Evolutionary conservation across 2,797 vertebrate genomes (phyloP), one percentile per base, ranked within the genome.

Genomic region (Gallinago nigripennis): DNA sequence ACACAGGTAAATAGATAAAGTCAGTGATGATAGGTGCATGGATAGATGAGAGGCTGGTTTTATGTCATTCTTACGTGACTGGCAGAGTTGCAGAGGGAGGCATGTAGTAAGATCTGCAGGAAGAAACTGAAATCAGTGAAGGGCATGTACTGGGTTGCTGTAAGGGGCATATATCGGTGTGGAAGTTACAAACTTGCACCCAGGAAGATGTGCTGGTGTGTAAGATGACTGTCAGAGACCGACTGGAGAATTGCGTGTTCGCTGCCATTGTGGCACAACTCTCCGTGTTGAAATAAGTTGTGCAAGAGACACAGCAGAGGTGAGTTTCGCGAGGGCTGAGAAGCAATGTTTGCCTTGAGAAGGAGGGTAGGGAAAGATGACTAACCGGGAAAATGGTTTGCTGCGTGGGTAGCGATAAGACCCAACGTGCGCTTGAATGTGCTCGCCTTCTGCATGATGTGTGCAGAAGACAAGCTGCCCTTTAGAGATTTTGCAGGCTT

Each of bases 311-410:
- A 37, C 57, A 80, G 23, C 41, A 86, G 41, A 75, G 43, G 13
- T 94, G 79, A 87, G 88, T 75, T 93, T 86, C 2, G 0, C 2
- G 88, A 94, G 81, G 53, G 46, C 50, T 71, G 37, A 94, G 88
- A 53, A 77, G 78, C 46, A 84, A 46, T 94, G 88, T 94, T 95
- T 92, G 71, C 68, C 4, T 54, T 56, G 68, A 80, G 83, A 82
- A 80, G 79, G 65, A 94, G 92, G 63, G 82, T 33, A 94, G 82
- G 92, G 70, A 88, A 75, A 82, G 72, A 91, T 95, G 86, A 88
- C 81, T 96, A 93, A 93, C 75, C 1, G 7, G 73, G 86, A 92
- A 93, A 68, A 84, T 81, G 94, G 65, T 25, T 86, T 75, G 92
- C 51, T 92, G 81, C 10, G 43, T 93, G 77, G 81, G 73, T 69